These are phyloP conservation scores for Zonotrichia leucophrys DNA, from an alignment of 2,113 vertebrate genomes.

Conservation along the genomic window DNA sequence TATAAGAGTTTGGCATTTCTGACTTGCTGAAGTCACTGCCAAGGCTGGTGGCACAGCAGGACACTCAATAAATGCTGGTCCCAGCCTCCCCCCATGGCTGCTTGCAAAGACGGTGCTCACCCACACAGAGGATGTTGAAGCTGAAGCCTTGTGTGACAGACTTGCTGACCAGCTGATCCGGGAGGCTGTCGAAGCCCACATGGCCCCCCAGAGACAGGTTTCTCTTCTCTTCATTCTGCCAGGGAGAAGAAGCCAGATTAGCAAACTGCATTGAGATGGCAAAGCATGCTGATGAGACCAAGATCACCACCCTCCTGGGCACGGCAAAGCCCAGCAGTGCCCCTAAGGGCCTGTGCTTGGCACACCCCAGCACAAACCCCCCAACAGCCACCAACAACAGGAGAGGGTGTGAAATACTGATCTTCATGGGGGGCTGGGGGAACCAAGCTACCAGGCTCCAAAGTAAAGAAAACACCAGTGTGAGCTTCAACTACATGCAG, in stretches of 20 bases:
- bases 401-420: neutral
- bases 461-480: neutral
- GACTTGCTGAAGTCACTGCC: neutral
- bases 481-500: neutral
- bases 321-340: neutral
- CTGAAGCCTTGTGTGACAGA: conserved; percentile 97
- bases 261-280: neutral
- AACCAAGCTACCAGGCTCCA: neutral
- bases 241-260: neutral
- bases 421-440: neutral
- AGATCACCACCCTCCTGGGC: neutral
- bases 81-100: neutral
- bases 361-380: neutral
- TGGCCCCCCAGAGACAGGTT: conserved; percentile 91
- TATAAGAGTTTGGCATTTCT: neutral
- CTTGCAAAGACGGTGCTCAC: conserved; percentile 74
- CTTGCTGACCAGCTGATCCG: conserved; percentile 98
- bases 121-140: conserved; percentile 99
- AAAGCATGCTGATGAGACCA: neutral
- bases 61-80: neutral
- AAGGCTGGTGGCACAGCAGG: neutral
- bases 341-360: neutral
- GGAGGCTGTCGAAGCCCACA: conserved; percentile 97
- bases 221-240: conserved; percentile 89
- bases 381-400: neutral